Conservation (phyloP, 37 sponge, comb jelly and placozoan genomes). For the Halichondria panicea region DNA sequence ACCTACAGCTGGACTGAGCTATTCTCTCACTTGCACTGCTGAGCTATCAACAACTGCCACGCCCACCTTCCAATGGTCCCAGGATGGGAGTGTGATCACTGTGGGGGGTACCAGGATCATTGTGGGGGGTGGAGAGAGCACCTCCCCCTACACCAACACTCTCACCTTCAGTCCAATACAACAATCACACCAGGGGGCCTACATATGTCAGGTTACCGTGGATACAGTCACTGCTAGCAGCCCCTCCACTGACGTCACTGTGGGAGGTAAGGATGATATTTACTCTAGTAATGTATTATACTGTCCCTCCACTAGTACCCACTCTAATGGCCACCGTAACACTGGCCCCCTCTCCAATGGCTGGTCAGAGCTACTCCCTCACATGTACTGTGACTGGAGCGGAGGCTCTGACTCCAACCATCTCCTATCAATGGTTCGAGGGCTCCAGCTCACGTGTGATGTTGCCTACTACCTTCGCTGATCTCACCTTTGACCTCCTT, state of each 20-base stretch:
- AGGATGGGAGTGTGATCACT: background rate
- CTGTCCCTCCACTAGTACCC: too few species aligned
- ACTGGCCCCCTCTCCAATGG: background rate
- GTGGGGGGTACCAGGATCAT: background rate
- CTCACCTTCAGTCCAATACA: background rate
- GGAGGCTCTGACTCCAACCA: too few species aligned
- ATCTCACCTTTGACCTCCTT: too few species aligned
- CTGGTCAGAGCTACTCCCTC: conserved; percentile 33
- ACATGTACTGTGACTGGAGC: conserved; percentile 36
- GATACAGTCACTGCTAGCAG: conserved; percentile 11
- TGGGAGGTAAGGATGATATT: too few species aligned
- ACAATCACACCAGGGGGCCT: background rate
- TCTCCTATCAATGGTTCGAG: too few species aligned
- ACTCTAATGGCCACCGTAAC: too few species aligned
- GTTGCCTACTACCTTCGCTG: too few species aligned
- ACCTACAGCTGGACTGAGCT: background rate
- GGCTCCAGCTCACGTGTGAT: too few species aligned
- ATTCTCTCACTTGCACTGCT: background rate
- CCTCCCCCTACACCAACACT: background rate
- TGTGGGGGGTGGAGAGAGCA: background rate
- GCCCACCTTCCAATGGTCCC: background rate
- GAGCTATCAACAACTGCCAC: background rate
- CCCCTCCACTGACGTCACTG: too few species aligned
- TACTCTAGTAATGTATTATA: too few species aligned
- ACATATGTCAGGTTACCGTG: background rate